These are phyloP conservation scores for Colossoma macropomum DNA, from an alignment of 2,113 vertebrate species.

Conservation along the genomic window DNA sequence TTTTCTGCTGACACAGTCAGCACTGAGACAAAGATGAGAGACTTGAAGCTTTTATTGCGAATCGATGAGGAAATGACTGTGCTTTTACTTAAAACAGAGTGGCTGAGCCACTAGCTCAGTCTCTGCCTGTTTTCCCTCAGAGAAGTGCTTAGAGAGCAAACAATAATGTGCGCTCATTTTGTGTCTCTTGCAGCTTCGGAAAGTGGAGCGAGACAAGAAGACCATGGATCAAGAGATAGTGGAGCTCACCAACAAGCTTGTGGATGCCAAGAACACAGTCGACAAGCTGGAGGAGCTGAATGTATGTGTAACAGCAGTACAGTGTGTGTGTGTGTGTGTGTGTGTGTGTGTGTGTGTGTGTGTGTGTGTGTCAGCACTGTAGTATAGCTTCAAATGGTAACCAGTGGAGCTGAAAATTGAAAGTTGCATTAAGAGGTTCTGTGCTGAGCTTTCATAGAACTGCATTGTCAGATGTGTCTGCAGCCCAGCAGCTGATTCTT, in stretches of 20 bases:
- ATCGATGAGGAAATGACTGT: slow-evolving; percentile 32
- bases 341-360: neutral
- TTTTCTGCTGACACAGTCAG: slow-evolving; percentile 22
- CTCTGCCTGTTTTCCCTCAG: neutral
- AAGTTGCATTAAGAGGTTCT: slow-evolving; percentile 40
- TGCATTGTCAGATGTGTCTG: slow-evolving; percentile 12
- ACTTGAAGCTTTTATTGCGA: neutral
- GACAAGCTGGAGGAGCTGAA: slow-evolving; percentile 97
- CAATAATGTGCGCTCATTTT: neutral
- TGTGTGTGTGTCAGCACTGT: slow-evolving; percentile 22
- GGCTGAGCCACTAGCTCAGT: neutral
- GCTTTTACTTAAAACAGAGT: neutral
- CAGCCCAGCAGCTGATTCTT: slow-evolving; percentile 7
- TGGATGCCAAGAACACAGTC: slow-evolving; percentile 95
- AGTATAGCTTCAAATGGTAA: slow-evolving; percentile 39
- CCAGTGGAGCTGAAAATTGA: slow-evolving; percentile 51
- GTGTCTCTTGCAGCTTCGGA: slow-evolving; percentile 84
- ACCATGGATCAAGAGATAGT: slow-evolving; percentile 97
- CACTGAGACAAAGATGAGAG: neutral
- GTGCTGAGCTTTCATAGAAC: slow-evolving; percentile 21
- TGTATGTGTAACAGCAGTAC: slow-evolving; percentile 68
- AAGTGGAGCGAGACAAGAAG: slow-evolving; percentile 96
- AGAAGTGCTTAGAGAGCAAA: neutral
- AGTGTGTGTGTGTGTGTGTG: neutral
- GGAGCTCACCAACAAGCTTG: slow-evolving; percentile 95